Conservation (phyloP, 2,888 invertebrate genomes). For the Ophraella communa region DNA sequence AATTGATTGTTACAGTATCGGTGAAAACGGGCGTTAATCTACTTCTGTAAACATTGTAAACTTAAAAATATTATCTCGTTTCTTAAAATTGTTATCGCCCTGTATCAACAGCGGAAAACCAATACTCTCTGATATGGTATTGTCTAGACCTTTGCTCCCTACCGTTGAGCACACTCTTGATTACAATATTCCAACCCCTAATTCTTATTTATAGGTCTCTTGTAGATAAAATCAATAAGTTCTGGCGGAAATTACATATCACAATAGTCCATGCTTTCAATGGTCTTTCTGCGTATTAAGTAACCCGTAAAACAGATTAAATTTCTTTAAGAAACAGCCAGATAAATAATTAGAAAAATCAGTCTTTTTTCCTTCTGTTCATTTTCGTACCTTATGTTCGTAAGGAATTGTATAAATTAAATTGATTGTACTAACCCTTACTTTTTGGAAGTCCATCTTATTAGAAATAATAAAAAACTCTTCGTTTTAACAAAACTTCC, state of each 20-base stretch:
- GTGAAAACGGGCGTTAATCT: too few relatives aligned
- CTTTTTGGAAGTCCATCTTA: too few relatives aligned
- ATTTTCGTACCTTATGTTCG: too few relatives aligned
- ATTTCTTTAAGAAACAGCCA: background rate
- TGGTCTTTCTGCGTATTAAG: background rate
- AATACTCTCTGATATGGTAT: background rate
- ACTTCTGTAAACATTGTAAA: too few relatives aligned
- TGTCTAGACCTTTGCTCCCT: slow-evolving; percentile 6
- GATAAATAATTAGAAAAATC: background rate
- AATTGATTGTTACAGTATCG: too few relatives aligned
- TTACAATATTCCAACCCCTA: slow-evolving; percentile 9
- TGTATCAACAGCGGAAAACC: slow-evolving; percentile 6
- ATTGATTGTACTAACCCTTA: too few relatives aligned
- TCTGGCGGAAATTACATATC: slow-evolving; percentile 2
- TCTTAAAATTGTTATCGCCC: background rate
- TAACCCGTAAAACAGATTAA: background rate
- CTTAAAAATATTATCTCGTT: background rate
- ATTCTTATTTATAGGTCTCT: slow-evolving; percentile 5
- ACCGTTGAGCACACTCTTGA: background rate
- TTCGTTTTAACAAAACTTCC: too few relatives aligned
- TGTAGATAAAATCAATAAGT: slow-evolving; percentile 16
- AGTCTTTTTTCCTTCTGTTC: too few relatives aligned
- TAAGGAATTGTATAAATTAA: too few relatives aligned
- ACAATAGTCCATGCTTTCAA: slow-evolving; percentile 4
- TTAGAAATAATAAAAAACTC: too few relatives aligned